phyloP scores from a whole-genome alignment of 2,797 vertebrate species.

The Ceyx erithaca region DNA sequence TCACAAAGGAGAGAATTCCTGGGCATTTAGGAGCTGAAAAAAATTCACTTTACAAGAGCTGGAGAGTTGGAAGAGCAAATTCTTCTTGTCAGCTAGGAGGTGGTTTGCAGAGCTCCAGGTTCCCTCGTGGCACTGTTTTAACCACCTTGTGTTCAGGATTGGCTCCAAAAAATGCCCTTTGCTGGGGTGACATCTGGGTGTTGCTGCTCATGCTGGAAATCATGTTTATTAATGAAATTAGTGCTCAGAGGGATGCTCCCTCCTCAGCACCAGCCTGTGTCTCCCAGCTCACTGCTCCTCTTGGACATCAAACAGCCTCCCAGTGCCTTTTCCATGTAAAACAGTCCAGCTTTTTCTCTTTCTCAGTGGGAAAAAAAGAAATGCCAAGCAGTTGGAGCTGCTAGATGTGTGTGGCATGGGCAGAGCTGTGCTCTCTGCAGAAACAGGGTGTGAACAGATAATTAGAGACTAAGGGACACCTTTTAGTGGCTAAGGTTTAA shows the following conservation, averaged over 20 bases:
- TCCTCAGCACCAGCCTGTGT: not conserved
- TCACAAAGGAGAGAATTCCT: not conserved
- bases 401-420: not conserved
- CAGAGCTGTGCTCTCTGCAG: conserved; percentile 36
- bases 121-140: not conserved
- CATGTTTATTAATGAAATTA: no score
- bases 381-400: not conserved
- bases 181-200: not conserved
- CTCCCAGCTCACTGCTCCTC: not conserved
- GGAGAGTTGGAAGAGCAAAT: not conserved
- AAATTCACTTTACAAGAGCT: not conserved
- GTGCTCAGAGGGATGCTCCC: not conserved
- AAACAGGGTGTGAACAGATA: conserved; percentile 45
- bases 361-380: not conserved
- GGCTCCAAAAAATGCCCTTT: not conserved
- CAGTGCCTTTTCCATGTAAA: conserved; percentile 28
- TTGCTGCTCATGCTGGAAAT: not conserved
- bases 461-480: not conserved
- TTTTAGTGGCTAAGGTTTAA: conserved; percentile 29
- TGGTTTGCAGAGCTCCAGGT: not conserved
- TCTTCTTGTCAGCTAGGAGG: not conserved
- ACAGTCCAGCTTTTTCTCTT: conserved; percentile 10
- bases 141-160: not conserved
- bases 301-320: conserved; percentile 27
- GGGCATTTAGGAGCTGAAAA: not conserved